A percentile compares a stretch with the other conserved stretches of the same genome.
Conservation (phyloP, 2,888 invertebrate genomes). For the Ernsta delagoae region DNA sequence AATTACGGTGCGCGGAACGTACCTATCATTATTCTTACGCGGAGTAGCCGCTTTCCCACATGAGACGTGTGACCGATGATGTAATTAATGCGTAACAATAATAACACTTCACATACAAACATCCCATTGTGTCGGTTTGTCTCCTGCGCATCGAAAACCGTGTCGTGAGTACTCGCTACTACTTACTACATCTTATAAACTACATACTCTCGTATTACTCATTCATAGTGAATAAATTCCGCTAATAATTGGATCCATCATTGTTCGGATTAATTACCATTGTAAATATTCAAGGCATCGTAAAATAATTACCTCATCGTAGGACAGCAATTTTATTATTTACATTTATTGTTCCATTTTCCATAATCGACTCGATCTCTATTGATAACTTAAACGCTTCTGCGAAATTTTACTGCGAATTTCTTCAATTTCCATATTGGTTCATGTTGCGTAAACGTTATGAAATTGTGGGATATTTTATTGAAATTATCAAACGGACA, state of each 20-base stretch:
- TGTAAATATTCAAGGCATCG: slow-evolving; percentile 71
- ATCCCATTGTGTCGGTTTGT: slow-evolving; percentile 55
- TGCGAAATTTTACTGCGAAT: slow-evolving; percentile 67
- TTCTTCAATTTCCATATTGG: slow-evolving; percentile 35
- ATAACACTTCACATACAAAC: slow-evolving; percentile 50
- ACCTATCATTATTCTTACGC: slow-evolving; percentile 38
- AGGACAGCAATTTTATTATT: slow-evolving; percentile 43
- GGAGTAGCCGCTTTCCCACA: slow-evolving; percentile 64
- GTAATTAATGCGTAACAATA: slow-evolving; percentile 56
- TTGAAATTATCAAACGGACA: not conserved
- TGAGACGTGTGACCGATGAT: slow-evolving; percentile 62
- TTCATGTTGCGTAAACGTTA: slow-evolving; percentile 15
- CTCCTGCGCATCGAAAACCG: slow-evolving; percentile 26
- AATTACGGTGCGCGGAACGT: slow-evolving; percentile 21
- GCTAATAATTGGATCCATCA: slow-evolving; percentile 60
- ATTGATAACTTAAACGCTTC: slow-evolving; percentile 51
- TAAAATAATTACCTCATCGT: slow-evolving; percentile 52
- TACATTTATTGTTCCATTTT: slow-evolving; percentile 38
- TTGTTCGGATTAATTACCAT: slow-evolving; percentile 70
- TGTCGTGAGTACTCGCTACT: not conserved
- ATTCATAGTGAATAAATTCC: slow-evolving; percentile 50
- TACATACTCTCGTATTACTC: slow-evolving; percentile 35
- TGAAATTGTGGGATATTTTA: not conserved
- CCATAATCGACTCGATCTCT: slow-evolving; percentile 22
- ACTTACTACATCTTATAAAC: slow-evolving; percentile 31